These are phyloP conservation scores for Alexandromys fortis DNA, from an alignment of 2,113 vertebrate genomes.

Conservation along the genomic window DNA sequence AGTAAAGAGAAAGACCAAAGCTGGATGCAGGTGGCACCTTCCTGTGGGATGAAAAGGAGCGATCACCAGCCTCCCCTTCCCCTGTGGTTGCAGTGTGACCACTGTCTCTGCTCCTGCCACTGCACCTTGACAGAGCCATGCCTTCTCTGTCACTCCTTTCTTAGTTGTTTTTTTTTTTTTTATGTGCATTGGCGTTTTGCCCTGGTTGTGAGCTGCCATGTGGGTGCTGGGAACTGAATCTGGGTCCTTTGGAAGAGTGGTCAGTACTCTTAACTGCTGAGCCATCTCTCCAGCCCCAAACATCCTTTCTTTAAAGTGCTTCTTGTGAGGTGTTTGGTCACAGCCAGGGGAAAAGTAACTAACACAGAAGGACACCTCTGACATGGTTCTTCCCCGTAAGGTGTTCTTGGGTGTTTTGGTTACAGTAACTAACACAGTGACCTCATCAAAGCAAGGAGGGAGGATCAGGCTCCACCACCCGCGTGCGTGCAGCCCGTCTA, in stretches of 20 bases:
- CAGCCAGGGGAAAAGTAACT: neutral
- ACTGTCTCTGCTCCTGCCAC: neutral
- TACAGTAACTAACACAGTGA: neutral
- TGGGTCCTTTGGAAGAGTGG: neutral
- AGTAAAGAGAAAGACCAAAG: neutral
- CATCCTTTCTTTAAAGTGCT: neutral
- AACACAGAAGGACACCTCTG: neutral
- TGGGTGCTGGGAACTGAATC: no score
- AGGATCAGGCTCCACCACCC: neutral
- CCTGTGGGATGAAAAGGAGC: neutral
- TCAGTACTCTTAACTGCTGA: neutral
- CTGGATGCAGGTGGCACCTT: neutral
- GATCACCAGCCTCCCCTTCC: neutral
- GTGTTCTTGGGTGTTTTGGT: neutral
- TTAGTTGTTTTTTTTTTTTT: no score
- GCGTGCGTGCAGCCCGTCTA: accelerated
- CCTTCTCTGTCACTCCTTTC: neutral
- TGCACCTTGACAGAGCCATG: neutral
- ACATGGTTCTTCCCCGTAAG: neutral
- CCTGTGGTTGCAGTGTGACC: neutral
- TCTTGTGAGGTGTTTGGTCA: neutral
- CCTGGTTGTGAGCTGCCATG: no score
- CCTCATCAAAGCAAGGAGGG: neutral
- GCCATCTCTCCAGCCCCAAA: neutral
- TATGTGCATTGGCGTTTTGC: neutral